Conservation (phyloP, 2,113 vertebrate genomes). For the Misgurnus mizolepis region DNA sequence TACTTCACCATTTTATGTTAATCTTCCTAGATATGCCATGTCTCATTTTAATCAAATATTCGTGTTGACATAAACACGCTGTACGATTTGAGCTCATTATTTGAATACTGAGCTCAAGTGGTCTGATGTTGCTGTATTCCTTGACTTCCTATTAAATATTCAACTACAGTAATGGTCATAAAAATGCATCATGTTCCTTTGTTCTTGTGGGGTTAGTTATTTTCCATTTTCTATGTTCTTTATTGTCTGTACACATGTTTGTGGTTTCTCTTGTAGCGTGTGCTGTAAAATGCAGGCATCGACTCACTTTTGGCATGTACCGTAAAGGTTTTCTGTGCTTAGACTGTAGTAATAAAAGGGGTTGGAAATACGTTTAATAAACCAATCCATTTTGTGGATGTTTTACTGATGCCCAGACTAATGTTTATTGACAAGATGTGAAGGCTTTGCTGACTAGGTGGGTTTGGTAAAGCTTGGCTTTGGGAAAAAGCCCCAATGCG, state of each 20-base stretch:
- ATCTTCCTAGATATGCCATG: no score
- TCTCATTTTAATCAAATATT: no score
- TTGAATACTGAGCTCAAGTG: no score
- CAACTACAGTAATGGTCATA: no score
- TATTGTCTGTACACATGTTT: not conserved
- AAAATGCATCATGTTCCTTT: not conserved
- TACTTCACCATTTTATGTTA: no score
- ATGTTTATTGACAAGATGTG: conserved; percentile 84
- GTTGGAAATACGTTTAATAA: conserved; percentile 57
- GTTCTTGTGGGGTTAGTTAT: not conserved
- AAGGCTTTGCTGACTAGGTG: conserved; percentile 81
- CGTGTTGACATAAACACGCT: no score
- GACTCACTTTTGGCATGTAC: conserved; percentile 37
- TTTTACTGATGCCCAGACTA: conserved; percentile 63
- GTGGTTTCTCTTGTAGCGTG: not conserved
- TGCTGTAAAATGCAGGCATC: conserved; percentile 9
- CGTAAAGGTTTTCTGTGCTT: conserved; percentile 42
- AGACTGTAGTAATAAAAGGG: conserved; percentile 21
- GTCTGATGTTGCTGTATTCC: no score
- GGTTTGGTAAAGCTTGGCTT: conserved; percentile 78
- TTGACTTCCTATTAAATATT: no score
- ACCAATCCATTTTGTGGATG: conserved; percentile 47
- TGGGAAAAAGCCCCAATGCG: conserved; percentile 75
- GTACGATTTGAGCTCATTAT: no score
- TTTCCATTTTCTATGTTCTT: not conserved